A percentile compares a stretch with the other conserved stretches of the same genome.
Conservation (phyloP, 2,113 vertebrate genomes). For the Actinemys pallida region DNA sequence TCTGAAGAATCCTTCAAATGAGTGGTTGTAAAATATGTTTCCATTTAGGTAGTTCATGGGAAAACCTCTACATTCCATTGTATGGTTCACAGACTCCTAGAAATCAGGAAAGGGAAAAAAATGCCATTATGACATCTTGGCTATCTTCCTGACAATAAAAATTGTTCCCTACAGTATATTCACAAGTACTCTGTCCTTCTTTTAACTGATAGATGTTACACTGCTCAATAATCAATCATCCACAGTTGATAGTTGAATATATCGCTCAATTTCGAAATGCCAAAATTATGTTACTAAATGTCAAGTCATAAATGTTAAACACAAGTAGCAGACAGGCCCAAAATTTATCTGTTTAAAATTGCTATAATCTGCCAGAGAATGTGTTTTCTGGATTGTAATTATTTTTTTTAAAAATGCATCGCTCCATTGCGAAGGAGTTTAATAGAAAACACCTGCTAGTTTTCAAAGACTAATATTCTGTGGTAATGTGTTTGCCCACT, state of each 20-base stretch:
- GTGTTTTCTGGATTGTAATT: rapidly evolving
- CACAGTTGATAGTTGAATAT: not conserved
- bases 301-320: not conserved
- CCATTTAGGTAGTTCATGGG: not conserved
- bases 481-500: not conserved
- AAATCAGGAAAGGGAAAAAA: slow-evolving; percentile 1
- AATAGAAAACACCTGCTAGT: not conserved
- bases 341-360: not conserved
- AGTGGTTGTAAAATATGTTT: not conserved
- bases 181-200: not conserved
- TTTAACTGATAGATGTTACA: not conserved
- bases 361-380: not conserved
- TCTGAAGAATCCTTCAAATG: slow-evolving; percentile 7
- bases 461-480: not conserved
- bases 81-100: not conserved
- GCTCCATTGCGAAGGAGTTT: not conserved
- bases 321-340: not conserved
- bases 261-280: not conserved
- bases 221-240: not conserved
- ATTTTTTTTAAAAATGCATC: not conserved
- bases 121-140: not conserved
- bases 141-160: not conserved
- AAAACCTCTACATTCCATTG: not conserved
- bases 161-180: not conserved
- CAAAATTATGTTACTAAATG: not conserved